Percentiles rank a stretch among this genome's conserved stretches.
Evolutionary conservation across 2,888 invertebrate genomes (phyloP).

Genomic region (Conistra vaccinii): DNA sequence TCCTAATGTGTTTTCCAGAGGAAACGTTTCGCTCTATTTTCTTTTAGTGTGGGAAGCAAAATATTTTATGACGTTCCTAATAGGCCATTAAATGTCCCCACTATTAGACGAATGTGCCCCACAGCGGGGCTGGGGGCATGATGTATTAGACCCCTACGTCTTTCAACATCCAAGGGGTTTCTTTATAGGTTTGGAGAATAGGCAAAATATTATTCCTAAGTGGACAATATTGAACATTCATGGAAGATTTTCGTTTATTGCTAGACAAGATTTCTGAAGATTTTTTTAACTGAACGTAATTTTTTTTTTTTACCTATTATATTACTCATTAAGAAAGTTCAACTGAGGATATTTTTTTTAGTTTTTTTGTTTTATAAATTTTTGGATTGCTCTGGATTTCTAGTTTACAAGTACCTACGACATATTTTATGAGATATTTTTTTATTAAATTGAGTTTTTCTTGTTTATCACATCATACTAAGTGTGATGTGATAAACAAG

Average conservation of each 20-base stretch:
- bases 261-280: neutral
- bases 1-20: slow-evolving; percentile 32
- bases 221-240: neutral
- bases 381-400: no score
- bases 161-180: neutral
- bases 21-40: slow-evolving; percentile 44
- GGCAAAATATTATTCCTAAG: neutral
- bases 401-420: no score
- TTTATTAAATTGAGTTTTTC: no score
- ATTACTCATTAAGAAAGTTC: no score
- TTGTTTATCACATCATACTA: no score
- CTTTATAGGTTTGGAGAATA: slow-evolving; percentile 5
- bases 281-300: no score
- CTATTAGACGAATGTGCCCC: slow-evolving; percentile 50
- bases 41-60: slow-evolving; percentile 48
- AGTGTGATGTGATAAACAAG: no score
- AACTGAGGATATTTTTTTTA: no score
- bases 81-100: slow-evolving; percentile 53
- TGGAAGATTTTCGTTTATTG: neutral
- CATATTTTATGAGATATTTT: no score
- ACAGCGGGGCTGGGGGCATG: slow-evolving; percentile 24
- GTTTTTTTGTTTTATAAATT: no score
- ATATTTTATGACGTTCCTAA: slow-evolving; percentile 56
- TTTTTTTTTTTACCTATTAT: no score
- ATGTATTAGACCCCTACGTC: slow-evolving; percentile 22